Base-by-base conservation (phyloP, 2,888 invertebrate species). In the Agriotes lineatus region DNA sequence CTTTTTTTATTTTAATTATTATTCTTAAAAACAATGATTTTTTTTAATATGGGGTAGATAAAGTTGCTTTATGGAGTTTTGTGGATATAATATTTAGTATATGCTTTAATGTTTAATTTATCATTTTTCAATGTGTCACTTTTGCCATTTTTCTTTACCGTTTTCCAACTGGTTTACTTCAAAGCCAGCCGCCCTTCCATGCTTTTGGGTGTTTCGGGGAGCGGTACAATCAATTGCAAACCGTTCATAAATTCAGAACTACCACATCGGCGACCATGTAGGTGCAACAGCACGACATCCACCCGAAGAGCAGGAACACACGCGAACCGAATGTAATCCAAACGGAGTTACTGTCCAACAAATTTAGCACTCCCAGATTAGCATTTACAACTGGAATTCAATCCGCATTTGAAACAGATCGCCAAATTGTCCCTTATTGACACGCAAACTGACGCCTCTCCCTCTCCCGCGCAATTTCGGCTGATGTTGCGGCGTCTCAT, bases 301-400 rank as follows among this genome's bases (percentile, higher is more conserved):
- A 66, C 59, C 50, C 44, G 50, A 68, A 52, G 44, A 63, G 37
- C 63, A 62, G 37, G 48, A 58, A 33, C 58, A 50, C 68, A 68
- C 62, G 69, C 68, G 66, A 63, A 67, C 63, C 35, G 37, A 70
- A 67, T 62, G 67, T 63, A 54, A 68, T 64, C 65, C 64, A 62
- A 66, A 58, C 54, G 60, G 56, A 71, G 64, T 71, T 66, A 66
- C 60, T 62, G 69, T 69, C 68, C 61, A 48, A 71, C 69, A 69
- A 69, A 69, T 69, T 61, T 56, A 61, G 61, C 65, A 58, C 66
- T 39, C 50, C 45, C 50, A 33, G 37, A 71, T 71, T 71, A 69
- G 71, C 71, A 71, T 71, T 69, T 68, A 71, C 66, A 68, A 66
- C 44, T 62, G 25, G 65, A 63, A 65, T 67, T 58, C 62, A 68